Evolutionary conservation across 2,113 vertebrate species (phyloP), one percentile per base, ranked within the genome.

Genomic region (Taurulus bubalis): DNA sequence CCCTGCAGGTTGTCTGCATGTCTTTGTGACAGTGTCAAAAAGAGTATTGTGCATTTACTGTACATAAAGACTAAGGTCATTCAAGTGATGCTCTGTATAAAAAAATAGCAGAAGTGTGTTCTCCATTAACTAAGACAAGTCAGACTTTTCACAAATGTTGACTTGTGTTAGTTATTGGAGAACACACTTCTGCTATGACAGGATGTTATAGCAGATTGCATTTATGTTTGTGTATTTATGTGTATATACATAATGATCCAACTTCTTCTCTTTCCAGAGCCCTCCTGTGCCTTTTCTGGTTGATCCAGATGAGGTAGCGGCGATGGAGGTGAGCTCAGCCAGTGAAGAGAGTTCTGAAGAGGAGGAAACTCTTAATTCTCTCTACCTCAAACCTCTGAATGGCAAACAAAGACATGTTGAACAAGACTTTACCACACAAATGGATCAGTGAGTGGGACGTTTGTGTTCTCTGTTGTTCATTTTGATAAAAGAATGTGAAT

Each of bases 371-470:
- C 70, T 83, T 16, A 70, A 63, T 2, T 80, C 76, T 64, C 16
- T 79, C 22, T 51, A 92, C 55, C 89, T 82, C 6, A 77, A 11
- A 36, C 74, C 87, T 0, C 85, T 94, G 8, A 77, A 72, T 47
- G 80, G 40, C 28, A 94, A 94, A 88, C 88, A 89, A 62, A 87
- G 34, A 24, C 78, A 0, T 36, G 67, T 76, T 55, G 94, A 95
- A 72, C 89, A 88, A 58, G 94, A 95, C 51, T 94, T 94, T 0
- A 56, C 81, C 2, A 69, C 82, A 14, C 87, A 95, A 40, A 71
- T 95, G 53, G 91, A 94, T 56, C 90, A 83, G 97, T 98, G 90
- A 96, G 97, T 93, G 45, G 6, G 18, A 26, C 70, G 5, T 75
- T 26, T 77, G 7, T 53, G 1, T 65, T 42, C 59, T 67, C 10